A percentile compares a stretch with the other conserved stretches of the same genome.
These are phyloP conservation scores for Taxidea taxus DNA, from an alignment of 2,113 vertebrate genomes.

Conservation along the genomic window DNA sequence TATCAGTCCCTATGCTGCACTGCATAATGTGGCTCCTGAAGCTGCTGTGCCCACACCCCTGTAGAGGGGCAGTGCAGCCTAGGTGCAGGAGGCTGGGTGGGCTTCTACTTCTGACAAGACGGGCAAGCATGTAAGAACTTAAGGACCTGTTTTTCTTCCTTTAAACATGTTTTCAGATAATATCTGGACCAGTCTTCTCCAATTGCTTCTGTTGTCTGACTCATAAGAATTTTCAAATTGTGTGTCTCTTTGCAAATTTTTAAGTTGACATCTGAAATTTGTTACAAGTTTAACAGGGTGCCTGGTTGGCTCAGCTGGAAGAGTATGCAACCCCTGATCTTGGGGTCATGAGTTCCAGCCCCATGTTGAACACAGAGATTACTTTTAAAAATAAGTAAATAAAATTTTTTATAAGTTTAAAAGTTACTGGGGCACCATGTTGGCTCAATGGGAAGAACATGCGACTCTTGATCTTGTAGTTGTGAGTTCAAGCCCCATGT, in stretches of 20 bases:
- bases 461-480: too few relatives aligned
- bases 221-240: neutral
- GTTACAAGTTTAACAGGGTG: neutral
- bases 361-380: neutral
- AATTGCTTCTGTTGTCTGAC: neutral
- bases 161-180: neutral
- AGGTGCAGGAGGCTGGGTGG: accelerated
- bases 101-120: neutral
- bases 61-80: neutral
- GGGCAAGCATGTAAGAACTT: neutral
- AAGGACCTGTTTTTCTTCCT: neutral
- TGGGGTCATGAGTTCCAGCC: neutral
- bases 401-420: too few relatives aligned
- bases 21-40: neutral
- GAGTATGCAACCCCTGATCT: neutral
- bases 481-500: too few relatives aligned
- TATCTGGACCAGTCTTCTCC: neutral
- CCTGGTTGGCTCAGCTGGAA: neutral
- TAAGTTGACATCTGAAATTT: neutral
- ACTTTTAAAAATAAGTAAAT: neutral
- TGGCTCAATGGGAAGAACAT: too few relatives aligned
- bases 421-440: too few relatives aligned
- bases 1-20: too few relatives aligned
- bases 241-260: neutral
- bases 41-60: too few relatives aligned